phyloP scores from a whole-genome alignment of 2,113 vertebrate genomes.

The Tetrao urogallus region DNA sequence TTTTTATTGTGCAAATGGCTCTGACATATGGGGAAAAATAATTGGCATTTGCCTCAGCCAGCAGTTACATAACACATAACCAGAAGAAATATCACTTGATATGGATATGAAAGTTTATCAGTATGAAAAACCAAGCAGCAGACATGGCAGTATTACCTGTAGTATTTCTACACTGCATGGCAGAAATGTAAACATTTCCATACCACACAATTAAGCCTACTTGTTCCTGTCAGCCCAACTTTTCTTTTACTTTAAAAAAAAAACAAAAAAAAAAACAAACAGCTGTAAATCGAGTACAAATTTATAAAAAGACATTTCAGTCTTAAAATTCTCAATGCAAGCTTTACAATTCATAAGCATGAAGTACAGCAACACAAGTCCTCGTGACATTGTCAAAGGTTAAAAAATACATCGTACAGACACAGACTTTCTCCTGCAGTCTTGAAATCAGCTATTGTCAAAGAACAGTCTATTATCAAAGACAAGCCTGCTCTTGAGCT shows the following conservation, averaged over 20 bases:
- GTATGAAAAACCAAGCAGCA: background rate
- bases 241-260: background rate
- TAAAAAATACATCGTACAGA: background rate
- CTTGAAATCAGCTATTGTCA: background rate
- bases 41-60: background rate
- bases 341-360: background rate
- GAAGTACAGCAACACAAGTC: background rate
- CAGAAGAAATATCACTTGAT: background rate
- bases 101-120: background rate
- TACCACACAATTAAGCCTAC: background rate
- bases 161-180: background rate
- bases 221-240: background rate
- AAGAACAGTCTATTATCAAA: background rate
- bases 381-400: background rate
- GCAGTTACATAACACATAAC: background rate
- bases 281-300: background rate
- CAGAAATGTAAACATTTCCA: background rate
- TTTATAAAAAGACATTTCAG: background rate
- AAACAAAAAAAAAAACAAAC: background rate
- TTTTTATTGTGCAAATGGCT: background rate
- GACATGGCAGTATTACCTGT: background rate
- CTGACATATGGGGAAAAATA: background rate
- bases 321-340: background rate
- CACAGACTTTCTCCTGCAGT: background rate
- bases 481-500: background rate